Evolutionary conservation across 2,113 vertebrate species (phyloP), one percentile per base, ranked within the genome.

Genomic region (Sardina pilchardus): DNA sequence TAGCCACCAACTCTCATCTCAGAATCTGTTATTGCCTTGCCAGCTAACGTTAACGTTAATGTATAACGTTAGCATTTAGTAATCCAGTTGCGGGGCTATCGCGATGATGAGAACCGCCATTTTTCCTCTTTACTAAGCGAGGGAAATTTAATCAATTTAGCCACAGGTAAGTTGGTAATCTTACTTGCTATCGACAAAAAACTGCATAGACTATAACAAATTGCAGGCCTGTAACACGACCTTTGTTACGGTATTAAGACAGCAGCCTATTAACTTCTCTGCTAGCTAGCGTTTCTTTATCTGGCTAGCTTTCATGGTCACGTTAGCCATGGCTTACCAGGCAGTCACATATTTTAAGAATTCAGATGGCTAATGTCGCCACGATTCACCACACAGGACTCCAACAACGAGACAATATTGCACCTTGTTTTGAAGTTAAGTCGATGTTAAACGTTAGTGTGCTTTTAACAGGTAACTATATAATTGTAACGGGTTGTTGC

Each of bases 111-210:
- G 85, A 63, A 83, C 85, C 86, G 89, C 86, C 89, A 86, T 90
- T 87, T 90, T 85, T 84, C n/a, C 53, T 30, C 45, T n/a, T n/a
- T 30, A 85, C 19, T 45, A 82, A 84, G 87, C 48, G 85, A 88
- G 86, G 87, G 87, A 88, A 86, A 85, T 86, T 86, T 87, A 56
- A 88, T 83, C 39, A 84, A 85, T 75, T 30, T 59, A 67, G 14
- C 14, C 16, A 78, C 24, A 36, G 71, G 71, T 78, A 36, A 6
- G 30, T 78, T 78, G 12, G 71, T 34, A 78, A 78, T 78, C 9
- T 78, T 78, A 30, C 67, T 6, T 36, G 30, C 19, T 9, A 36
- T 16, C 2, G 26, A 36, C 71, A 36, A 34, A 36, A 14, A 34
- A 75, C 9, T 17, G 10, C 67, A 36, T 9, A 34, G 67, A 12